Conservation (phyloP, 2,888 invertebrate genomes). For the Didymodactylos carnosus region DNA sequence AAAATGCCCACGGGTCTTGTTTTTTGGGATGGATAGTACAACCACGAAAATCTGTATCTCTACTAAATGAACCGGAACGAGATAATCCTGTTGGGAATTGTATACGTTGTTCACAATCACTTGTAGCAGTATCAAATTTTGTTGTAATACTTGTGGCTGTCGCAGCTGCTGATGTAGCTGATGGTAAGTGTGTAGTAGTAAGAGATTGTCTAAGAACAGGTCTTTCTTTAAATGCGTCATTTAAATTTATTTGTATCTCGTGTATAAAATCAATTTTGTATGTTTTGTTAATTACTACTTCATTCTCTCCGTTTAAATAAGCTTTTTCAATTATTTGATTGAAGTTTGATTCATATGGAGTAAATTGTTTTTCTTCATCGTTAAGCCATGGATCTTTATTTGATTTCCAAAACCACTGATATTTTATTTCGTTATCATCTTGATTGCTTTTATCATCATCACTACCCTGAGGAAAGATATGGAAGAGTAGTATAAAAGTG, state of each 20-base stretch:
- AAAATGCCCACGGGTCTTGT: too few relatives aligned
- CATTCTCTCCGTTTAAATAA: neutral
- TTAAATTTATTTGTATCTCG: neutral
- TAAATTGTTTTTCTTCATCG: neutral
- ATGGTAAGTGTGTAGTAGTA: too few relatives aligned
- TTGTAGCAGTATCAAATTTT: neutral
- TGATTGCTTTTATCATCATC: too few relatives aligned
- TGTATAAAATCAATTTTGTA: neutral
- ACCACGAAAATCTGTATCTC: neutral
- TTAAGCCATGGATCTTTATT: neutral
- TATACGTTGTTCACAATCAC: neutral
- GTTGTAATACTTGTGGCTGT: too few relatives aligned
- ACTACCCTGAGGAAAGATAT: too few relatives aligned
- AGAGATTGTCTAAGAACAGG: neutral
- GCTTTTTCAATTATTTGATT: neutral
- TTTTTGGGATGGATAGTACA: too few relatives aligned
- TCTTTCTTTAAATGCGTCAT: neutral
- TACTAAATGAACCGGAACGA: neutral
- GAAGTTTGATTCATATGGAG: neutral
- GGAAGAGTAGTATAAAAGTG: too few relatives aligned
- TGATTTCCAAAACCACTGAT: neutral
- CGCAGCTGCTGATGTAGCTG: too few relatives aligned
- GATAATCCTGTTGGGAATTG: neutral
- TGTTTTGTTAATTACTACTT: neutral
- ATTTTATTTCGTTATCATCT: neutral